Percentiles rank a stretch among this genome's conserved stretches.
phyloP scores from a whole-genome alignment of 2,888 invertebrate genomes.

The Lithophane ornitopus region DNA sequence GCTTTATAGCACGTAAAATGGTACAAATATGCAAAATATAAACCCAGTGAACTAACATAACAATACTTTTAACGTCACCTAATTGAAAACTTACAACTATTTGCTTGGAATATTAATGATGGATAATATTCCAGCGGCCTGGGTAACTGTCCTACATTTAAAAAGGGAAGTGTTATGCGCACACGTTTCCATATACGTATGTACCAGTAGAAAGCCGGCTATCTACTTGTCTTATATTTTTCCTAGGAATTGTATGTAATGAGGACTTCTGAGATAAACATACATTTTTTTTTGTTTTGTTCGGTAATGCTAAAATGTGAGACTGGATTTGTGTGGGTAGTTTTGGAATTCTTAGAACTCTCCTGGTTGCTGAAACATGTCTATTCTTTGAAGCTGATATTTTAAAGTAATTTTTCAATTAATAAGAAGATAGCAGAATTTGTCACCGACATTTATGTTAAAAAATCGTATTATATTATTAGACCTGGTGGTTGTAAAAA shows the following conservation, averaged over 20 bases:
- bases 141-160: conserved; percentile 45
- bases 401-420: not conserved
- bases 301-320: not conserved
- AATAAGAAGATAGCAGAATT: not conserved
- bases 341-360: conserved; percentile 1
- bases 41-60: not conserved
- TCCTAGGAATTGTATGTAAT: conserved; percentile 32
- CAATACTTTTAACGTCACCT: not conserved
- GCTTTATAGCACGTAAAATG: not conserved
- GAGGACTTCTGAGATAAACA: not conserved
- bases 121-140: conserved; percentile 34
- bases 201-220: conserved; percentile 42
- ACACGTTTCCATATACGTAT: conserved; percentile 52
- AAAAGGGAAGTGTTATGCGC: conserved; percentile 50
- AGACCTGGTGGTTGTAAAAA: conserved; percentile 12
- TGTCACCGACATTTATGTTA: not conserved
- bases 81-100: conserved; percentile 28
- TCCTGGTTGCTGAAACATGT: not conserved
- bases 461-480: conserved; percentile 10
- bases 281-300: conserved; percentile 6
- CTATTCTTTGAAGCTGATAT: not conserved
- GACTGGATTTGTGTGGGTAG: not conserved
- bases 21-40: not conserved
- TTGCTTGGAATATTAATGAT: conserved; percentile 45
- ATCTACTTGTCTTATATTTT: conserved; percentile 32